Percentiles rank a stretch among this genome's conserved stretches.
Evolutionary conservation across 2,797 vertebrate species (phyloP).

Genomic region (Oryzias sinensis): DNA sequence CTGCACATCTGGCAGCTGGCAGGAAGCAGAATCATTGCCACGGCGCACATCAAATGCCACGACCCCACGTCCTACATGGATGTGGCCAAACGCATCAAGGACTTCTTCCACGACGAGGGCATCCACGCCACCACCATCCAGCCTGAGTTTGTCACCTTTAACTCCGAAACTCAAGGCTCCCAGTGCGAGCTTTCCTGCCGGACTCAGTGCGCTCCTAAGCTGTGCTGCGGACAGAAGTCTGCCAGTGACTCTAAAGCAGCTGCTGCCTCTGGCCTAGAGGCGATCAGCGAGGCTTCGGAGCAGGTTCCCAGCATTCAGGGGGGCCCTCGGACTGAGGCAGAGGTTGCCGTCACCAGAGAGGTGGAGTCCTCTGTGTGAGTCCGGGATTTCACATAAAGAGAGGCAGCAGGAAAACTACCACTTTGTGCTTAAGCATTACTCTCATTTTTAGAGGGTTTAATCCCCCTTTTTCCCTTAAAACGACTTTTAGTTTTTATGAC

Average conservation of each 20-base stretch:
- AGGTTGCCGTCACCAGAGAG: constrained; percentile 75
- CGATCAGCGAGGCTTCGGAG: constrained; percentile 79
- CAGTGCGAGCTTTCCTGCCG: constrained; percentile 93
- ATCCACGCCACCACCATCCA: constrained; percentile 99
- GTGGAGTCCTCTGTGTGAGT: constrained; percentile 91
- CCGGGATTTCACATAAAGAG: neutral
- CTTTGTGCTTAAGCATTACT: constrained; percentile 26
- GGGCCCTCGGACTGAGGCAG: constrained; percentile 68
- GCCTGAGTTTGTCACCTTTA: constrained; percentile 93
- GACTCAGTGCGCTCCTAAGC: constrained; percentile 95
- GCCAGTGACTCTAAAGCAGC: constrained; percentile 53
- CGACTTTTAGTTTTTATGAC: constrained; percentile 11
- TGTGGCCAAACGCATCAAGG: constrained; percentile 95
- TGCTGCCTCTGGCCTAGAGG: constrained; percentile 75
- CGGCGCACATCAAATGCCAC: constrained; percentile 96
- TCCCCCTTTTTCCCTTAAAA: constrained; percentile 9
- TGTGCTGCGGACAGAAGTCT: constrained; percentile 84
- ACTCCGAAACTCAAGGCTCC: constrained; percentile 83
- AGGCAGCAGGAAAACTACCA: constrained; percentile 41
- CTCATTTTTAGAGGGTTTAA: constrained; percentile 21
- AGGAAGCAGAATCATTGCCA: constrained; percentile 96
- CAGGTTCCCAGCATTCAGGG: constrained; percentile 9
- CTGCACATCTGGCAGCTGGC: constrained; percentile 98
- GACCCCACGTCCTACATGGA: constrained; percentile 96
- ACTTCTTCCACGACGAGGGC: constrained; percentile 94